Percentiles rank a stretch among this genome's conserved stretches.
Conservation (phyloP, 2,888 invertebrate species). For the Pseudolycoriella hygida region DNA sequence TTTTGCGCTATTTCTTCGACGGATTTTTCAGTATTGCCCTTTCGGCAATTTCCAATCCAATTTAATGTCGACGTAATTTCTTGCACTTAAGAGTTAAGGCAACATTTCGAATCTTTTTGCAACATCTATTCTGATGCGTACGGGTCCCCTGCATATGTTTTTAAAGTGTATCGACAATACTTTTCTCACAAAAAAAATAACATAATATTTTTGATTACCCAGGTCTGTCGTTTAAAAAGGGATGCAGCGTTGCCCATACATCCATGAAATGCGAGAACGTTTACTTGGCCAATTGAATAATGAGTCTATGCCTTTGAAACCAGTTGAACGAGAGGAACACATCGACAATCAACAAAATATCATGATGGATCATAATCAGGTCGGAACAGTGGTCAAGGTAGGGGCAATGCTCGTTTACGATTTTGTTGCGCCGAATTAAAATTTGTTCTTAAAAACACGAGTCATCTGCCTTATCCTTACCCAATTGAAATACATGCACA, state of each 20-base stretch:
- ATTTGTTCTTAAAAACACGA: constrained; percentile 1
- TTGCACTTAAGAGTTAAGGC: too few species aligned
- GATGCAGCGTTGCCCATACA: constrained; percentile 61
- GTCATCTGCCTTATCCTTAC: constrained; percentile 3
- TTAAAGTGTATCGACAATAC: too few species aligned
- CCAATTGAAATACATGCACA: not conserved
- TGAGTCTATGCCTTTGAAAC: constrained; percentile 45
- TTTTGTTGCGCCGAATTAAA: too few species aligned
- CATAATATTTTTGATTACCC: too few species aligned
- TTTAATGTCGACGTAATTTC: too few species aligned
- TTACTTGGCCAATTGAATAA: constrained; percentile 54
- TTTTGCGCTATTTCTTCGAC: too few species aligned
- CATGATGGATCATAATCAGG: constrained; percentile 38
- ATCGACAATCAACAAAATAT: constrained; percentile 27
- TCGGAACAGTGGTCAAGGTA: constrained; percentile 82
- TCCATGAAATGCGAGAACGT: constrained; percentile 88
- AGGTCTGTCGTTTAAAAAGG: constrained; percentile 14
- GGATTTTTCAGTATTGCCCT: too few species aligned
- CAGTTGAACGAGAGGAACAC: constrained; percentile 34
- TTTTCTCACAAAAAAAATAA: too few species aligned
- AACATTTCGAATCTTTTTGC: too few species aligned
- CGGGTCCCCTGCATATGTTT: too few species aligned
- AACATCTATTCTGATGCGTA: too few species aligned
- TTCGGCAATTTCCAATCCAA: too few species aligned
- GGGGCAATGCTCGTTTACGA: constrained; percentile 27